Evolutionary conservation across 2,888 invertebrate genomes (phyloP), one percentile per base, ranked within the genome.

Genomic region (Fragum sueziense): DNA sequence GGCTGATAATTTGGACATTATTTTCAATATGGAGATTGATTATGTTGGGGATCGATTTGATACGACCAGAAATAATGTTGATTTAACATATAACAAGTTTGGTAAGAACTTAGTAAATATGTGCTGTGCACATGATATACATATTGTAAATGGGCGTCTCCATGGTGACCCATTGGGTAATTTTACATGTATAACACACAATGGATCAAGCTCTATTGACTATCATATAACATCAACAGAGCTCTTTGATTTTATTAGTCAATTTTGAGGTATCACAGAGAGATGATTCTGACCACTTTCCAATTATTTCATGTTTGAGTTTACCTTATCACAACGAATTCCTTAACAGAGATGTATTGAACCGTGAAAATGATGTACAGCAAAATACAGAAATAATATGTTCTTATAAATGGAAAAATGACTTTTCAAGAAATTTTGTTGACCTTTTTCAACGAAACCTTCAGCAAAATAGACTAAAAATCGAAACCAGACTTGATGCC

Each of bases 281-380:
- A 25, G 70, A 70, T 34, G n/a, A 20, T 14, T 54, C 70, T 34
- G 70, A 70, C 37, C 70, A 59, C 25, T 70, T 34, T 54, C 70
- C 70, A 22, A 11, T 70, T 7, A 37, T 22, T 57, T 14, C 34
- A 29, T 34, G 59, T 22, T 25, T 70, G 31, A 70, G 17, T 11
- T 70, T 70, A 27, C 2, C 11, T 11, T 4, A 20, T 57, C 25
- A 4, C 11, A 57, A 57, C 4, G 27, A 22, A 11, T 14, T 27
- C 11, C n/a, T 11, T 25, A 27, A 27, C n/a, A 57, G 4, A 4
- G 25, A 11, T 2, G 47, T 9, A 47, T 20, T 2, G 14, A 47
- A 47, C 17, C 20, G 47, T 47, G 3, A n/a, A 3, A 14, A 47
- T 14, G 47, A 14, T 47, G n/a, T 20, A 14, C 14, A 14, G 14